Evolutionary conservation across 2,888 invertebrate genomes (phyloP), one percentile per base, ranked within the genome.

Genomic region (Silvanus unidentatus): DNA sequence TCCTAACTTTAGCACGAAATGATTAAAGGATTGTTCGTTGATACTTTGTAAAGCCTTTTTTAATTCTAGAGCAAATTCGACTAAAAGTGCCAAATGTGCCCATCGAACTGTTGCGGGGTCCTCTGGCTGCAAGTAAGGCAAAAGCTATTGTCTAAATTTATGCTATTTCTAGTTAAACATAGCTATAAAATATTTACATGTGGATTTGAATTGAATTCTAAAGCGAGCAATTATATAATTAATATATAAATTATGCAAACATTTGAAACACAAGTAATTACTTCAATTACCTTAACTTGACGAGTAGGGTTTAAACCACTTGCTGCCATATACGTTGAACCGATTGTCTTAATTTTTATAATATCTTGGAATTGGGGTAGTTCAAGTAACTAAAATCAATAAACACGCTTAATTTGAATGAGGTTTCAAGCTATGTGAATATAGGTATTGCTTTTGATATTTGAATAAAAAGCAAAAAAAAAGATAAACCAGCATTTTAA

Each of bases 281-380:
- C 4, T 22, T 22, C 8, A 32, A 32, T 57, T 64, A 79, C 79
- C 70, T 79, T 78, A 1, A 78, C 74, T 59, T 76, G 74, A 48
- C 77, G 74, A n/a, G 78, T 79, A n/a, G 87, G 82, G 65, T 88
- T 88, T 59, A 94, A 78, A 56, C 93, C 93, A 66, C 93, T 92
- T 6, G 96, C 96, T 37, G 94, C 94, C 94, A 94, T 94, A 66
- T 94, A 94, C 0, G 94, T 93, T 1, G 93, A 92, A 35, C 93
- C 88, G 63, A 94, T 94, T 8, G 94, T 94, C 73, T 94, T 94
- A 52, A 94, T 94, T 76, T 94, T 94, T 50, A 92, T 93, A 43
- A 95, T 90, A 61, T 89, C 88, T 70, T 87, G 86, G 71, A 90
- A 95, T 66, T 88, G 85, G 0, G 85, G 79, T 53, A 87, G 79